Evolutionary conservation across 2,797 vertebrate genomes (phyloP).

Genomic region (Mus spretus): DNA sequence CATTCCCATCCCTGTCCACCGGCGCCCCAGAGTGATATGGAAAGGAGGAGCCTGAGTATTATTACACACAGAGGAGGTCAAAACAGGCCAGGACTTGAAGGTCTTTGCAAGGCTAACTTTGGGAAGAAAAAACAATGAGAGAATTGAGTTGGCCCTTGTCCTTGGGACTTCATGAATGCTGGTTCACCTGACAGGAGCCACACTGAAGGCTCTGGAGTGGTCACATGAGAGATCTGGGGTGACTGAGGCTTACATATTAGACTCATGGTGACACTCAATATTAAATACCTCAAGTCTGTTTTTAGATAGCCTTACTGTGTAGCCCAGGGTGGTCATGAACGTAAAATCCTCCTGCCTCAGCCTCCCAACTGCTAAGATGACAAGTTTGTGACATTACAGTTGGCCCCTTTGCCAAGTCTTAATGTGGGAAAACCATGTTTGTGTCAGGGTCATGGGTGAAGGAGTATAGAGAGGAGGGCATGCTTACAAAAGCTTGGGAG

Average conservation of each 20-base stretch:
- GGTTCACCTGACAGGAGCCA: background rate
- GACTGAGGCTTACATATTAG: background rate
- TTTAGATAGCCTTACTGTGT: background rate
- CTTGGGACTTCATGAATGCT: background rate
- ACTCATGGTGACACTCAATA: background rate
- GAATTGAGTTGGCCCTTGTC: background rate
- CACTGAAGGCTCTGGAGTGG: too few relatives aligned
- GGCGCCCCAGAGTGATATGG: accelerated
- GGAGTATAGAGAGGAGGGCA: background rate
- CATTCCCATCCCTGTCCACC: too few relatives aligned
- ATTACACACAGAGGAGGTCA: background rate
- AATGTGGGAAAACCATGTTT: background rate
- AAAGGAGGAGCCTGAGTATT: background rate
- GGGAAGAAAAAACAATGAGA: background rate
- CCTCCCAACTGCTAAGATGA: background rate
- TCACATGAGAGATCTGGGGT: background rate
- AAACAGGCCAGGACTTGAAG: background rate
- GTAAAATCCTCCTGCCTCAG: background rate
- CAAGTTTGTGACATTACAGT: background rate
- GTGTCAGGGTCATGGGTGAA: background rate
- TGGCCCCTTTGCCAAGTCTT: background rate
- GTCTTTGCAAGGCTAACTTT: background rate
- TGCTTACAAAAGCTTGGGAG: background rate
- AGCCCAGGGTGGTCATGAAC: background rate
- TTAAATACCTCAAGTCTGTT: background rate